Evolutionary conservation across 1,140 invertebrate genomes (phyloP), one percentile per base, ranked within the genome.

Genomic region (Cydia pomonella): DNA sequence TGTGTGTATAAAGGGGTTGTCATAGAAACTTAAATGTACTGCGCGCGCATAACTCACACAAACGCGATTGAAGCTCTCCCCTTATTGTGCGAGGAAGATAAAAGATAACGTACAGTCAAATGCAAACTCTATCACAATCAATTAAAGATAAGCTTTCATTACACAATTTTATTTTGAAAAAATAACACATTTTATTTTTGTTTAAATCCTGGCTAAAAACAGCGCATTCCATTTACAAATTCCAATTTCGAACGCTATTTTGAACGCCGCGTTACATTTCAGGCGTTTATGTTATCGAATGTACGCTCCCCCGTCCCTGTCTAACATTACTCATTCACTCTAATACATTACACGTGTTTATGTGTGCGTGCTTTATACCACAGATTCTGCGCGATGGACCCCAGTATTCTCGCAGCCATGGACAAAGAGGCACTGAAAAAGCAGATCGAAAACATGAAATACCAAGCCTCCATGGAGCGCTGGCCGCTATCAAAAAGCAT

Each of bases 391-490:
- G 93, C 95, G 93, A 96, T 97, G 96, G 96, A 97, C 95, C 95
- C 97, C 96, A 97, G 97, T 97, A 95, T 97, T 93, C 95, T 97
- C 89, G 96, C 96, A 95, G 95, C 95, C 95, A 98, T 98, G 97
- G 97, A 98, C 94, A 98, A 98, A 95, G 97, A 98, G 96, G 97
- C 97, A 95, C 94, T 98, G 93, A 97, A 97, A 94, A 98, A 98
- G 95, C 97, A 98, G 95, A 98, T 98, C 91, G 97, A 98, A 93
- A 98, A 98, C 94, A 97, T 98, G 97, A 97, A 98, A 94, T 98
- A 98, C 94, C 97, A 98, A 93, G 97, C 97, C 76, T 96, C 97
- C 85, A 98, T 98, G 97, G 97, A 98, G 94, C 96, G 97, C 93
- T 98, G 97, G 97, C 97, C 97, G 72, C 94, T 98, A 76, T 98